Evolutionary conservation across 1,140 invertebrate species (phyloP), one percentile per base, ranked within the genome.

Genomic region (Heliconius hermathena): DNA sequence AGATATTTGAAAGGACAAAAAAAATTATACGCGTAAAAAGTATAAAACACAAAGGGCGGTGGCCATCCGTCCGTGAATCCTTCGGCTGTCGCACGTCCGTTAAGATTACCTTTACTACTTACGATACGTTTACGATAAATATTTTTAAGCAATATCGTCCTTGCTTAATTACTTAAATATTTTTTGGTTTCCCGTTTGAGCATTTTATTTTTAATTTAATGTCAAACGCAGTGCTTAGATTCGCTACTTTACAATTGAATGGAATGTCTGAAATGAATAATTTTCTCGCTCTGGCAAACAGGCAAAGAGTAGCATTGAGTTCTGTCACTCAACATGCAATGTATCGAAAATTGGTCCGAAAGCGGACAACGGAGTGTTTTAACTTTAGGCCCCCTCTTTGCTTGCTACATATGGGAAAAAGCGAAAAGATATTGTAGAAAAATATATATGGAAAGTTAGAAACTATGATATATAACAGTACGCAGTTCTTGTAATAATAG

Each of bases 21-120:
- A 82, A 80, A 78, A 71, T 60, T 46, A 49, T 54, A 77, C 57
- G 38, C 74, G 73, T 71, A 57, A 57, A 71, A 76, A 70, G 54
- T 74, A 77, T 38, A 66, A 66, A 29, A 66, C 41, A 80, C 72
- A 82, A 79, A 82, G 71, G 77, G 46, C 54, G 78, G 46, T 60
- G 79, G 8, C 46, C 74, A 77, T 71, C 78, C 75, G 60, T 60
- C 81, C 81, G 81, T 82, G 78, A 82, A 82, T 79, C 77, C 81
- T 79, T 79, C 72, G 70, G 81, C 73, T 82, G 78, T 79, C 81
- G 81, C 75, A 74, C 78, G 77, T 79, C 74, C 81, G 81, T 76
- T 79, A 26, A 54, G 33, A 52, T 11, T n/a, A 70, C 33, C 8
- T 22, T 77, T 70, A 74, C 0, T 22, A 8, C 49, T n/a, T n/a